Evolutionary conservation across 2,888 invertebrate genomes (phyloP), one percentile per base, ranked within the genome.

Genomic region (Kuschelorhynchus macadamiae): DNA sequence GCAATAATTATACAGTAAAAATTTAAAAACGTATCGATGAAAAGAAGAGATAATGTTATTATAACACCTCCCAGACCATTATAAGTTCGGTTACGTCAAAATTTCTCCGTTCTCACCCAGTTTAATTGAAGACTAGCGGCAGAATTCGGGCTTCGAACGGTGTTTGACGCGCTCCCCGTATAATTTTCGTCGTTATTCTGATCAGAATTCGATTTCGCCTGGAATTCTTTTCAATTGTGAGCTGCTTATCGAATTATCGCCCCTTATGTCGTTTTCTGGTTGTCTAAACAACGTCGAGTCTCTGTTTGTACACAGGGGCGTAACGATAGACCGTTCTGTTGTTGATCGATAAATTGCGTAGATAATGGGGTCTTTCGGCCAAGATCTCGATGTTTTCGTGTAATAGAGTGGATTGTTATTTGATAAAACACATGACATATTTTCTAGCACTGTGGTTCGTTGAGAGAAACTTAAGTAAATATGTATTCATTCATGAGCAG

Each of bases 231-330:
- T 70, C 53, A 46, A 61, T 59, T 63, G 57, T 44, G 56, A 63
- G 62, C 73, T 71, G 77, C 77, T 80, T 81, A 81, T 81, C 79
- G 80, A 81, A 78, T 81, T 80, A 81, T 81, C 81, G 77, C 80
- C 79, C 81, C 80, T 78, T 78, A 76, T 71, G 76, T 80, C 81
- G 80, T 80, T 79, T 77, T 74, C 76, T 73, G 76, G 72, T 79
- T 81, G 81, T 80, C 81, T 79, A 81, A 81, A 81, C 81, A 81
- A 78, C 79, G 73, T 75, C 74, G 79, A 79, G 49, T 42, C 33
- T 59, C 67, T 56, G 53, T 59, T 65, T 65, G 67, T 44, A 47
- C 21, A 46, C 60, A 67, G 55, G 53, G 55, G 67, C 60, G 67
- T 18, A 25, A 62, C 62, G 30, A 12, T 12, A 36, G 36, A 36